These are phyloP conservation scores for Drosophila athabasca DNA, from an alignment of 1,140 invertebrate genomes.

Conservation along the genomic window DNA sequence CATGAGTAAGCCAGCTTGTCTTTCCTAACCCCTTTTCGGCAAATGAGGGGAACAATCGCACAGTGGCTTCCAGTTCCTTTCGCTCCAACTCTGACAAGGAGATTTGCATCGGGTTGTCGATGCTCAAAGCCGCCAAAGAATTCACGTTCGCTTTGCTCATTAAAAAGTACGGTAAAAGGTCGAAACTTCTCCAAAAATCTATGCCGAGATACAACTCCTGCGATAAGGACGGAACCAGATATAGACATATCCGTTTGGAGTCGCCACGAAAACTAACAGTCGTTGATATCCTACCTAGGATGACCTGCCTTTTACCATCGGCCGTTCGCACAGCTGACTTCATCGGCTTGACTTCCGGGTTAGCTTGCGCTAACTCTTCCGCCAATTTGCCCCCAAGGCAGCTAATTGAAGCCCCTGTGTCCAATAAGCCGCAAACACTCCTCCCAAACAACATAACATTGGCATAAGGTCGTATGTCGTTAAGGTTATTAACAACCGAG, in stretches of 20 bases:
- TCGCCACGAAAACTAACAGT: background rate
- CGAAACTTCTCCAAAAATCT: background rate
- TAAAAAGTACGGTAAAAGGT: background rate
- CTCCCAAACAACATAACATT: background rate
- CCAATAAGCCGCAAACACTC: background rate
- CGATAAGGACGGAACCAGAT: background rate
- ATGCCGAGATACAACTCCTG: background rate
- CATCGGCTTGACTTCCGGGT: too few relatives aligned
- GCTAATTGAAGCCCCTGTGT: too few relatives aligned
- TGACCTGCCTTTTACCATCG: too few relatives aligned
- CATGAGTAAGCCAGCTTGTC: conserved; percentile 3
- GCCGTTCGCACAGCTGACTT: too few relatives aligned
- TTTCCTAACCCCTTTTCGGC: conserved; percentile 3
- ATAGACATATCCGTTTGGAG: background rate
- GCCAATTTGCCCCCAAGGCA: too few relatives aligned
- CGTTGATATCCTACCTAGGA: too few relatives aligned
- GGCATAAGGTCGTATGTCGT: background rate
- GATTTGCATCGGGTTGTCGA: too few relatives aligned
- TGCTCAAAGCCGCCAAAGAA: too few relatives aligned
- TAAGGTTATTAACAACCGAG: background rate
- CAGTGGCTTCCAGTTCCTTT: background rate
- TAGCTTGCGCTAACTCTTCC: background rate
- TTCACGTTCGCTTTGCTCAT: background rate
- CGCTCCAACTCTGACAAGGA: background rate
- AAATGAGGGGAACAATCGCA: background rate